Conservation (phyloP, 2,888 invertebrate genomes). For the Agrotis puta region DNA sequence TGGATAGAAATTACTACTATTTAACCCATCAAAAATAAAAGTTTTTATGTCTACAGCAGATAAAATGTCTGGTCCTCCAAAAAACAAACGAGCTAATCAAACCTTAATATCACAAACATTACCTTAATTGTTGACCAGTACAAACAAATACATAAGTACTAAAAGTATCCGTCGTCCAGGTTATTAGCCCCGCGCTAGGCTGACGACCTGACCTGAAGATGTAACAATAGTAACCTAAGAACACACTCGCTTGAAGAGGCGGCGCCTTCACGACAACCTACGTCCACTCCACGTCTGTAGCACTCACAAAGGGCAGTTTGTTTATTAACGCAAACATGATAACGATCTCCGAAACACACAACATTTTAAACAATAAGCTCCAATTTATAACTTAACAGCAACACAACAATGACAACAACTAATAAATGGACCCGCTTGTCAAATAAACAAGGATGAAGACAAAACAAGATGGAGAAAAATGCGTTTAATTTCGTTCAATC, state of each 20-base stretch:
- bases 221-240: constrained; percentile 60
- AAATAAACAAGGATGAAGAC: constrained; percentile 61
- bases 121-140: constrained; percentile 5
- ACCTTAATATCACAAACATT: constrained; percentile 6
- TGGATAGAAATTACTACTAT: not conserved
- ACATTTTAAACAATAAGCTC: constrained; percentile 59
- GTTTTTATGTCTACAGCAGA: constrained; percentile 11
- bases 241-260: constrained; percentile 40
- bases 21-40: not conserved
- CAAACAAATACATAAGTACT: constrained; percentile 22
- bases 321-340: constrained; percentile 37
- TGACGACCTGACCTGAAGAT: constrained; percentile 56
- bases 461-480: constrained; percentile 50
- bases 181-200: constrained; percentile 55
- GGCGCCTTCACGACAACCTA: constrained; percentile 43
- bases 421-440: constrained; percentile 58
- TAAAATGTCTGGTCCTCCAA: not conserved
- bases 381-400: constrained; percentile 63
- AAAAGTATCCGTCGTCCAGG: constrained; percentile 36
- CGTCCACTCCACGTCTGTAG: constrained; percentile 22
- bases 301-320: constrained; percentile 45
- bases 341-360: constrained; percentile 48
- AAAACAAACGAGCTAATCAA: constrained; percentile 2
- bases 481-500: constrained; percentile 33
- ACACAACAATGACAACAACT: constrained; percentile 46